Conservation (phyloP, 2,888 invertebrate genomes). For the Atethmia centrago region DNA sequence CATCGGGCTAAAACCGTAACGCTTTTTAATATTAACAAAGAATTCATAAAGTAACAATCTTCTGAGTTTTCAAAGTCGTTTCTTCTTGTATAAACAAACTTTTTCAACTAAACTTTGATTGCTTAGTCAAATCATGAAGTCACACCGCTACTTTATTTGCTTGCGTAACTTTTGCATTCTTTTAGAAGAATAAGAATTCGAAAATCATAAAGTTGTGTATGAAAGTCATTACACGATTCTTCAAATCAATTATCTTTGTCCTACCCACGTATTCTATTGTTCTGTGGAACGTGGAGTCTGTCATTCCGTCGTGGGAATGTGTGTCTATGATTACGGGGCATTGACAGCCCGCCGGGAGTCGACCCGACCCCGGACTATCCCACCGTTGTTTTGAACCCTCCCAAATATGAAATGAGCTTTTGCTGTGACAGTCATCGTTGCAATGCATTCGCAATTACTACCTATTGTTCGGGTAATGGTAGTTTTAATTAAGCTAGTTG, state of each 20-base stretch:
- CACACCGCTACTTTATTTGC: slow-evolving; percentile 30
- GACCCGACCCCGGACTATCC: slow-evolving; percentile 47
- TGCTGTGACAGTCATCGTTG: slow-evolving; percentile 66
- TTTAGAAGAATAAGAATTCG: slow-evolving; percentile 12
- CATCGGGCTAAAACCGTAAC: slow-evolving; percentile 2
- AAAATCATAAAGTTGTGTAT: slow-evolving; percentile 23
- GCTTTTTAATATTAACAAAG: slow-evolving; percentile 45
- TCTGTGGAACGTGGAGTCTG: slow-evolving; percentile 47
- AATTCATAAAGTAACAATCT: slow-evolving; percentile 47
- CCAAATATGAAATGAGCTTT: slow-evolving; percentile 68
- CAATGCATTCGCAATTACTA: slow-evolving; percentile 68
- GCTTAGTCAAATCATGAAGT: slow-evolving; percentile 54
- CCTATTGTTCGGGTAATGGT: slow-evolving; percentile 64
- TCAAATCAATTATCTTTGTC: slow-evolving; percentile 62
- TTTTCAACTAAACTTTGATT: slow-evolving; percentile 45
- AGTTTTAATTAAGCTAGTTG: slow-evolving; percentile 62
- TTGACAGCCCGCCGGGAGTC: slow-evolving; percentile 60
- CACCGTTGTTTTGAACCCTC: slow-evolving; percentile 69
- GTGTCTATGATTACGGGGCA: slow-evolving; percentile 63
- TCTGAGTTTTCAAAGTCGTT: slow-evolving; percentile 40
- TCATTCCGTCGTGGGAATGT: slow-evolving; percentile 66
- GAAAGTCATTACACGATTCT: slow-evolving; percentile 39
- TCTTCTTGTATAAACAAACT: slow-evolving; percentile 38
- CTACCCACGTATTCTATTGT: slow-evolving; percentile 60
- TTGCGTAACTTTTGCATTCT: slow-evolving; percentile 29